These are phyloP conservation scores for Leiothrix lutea DNA, from an alignment of 2,113 vertebrate species.

Conservation along the genomic window DNA sequence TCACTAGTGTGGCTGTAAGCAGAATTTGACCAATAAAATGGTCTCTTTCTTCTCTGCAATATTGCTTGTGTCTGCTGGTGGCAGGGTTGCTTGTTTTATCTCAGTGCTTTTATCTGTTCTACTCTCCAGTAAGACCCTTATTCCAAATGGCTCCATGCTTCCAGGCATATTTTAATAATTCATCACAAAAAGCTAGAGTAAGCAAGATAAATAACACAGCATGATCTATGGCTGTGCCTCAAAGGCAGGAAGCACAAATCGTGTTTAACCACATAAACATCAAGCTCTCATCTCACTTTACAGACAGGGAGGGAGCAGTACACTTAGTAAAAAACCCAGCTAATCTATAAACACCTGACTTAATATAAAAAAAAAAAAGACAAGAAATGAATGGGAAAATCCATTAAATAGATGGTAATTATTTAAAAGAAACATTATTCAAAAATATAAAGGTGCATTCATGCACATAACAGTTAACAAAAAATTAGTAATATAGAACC, in stretches of 20 bases:
- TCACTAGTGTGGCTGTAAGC: neutral
- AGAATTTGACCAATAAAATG: neutral
- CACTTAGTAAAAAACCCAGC: neutral
- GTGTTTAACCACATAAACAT: conserved; percentile 39
- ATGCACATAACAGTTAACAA: neutral
- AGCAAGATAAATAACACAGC: conserved; percentile 33
- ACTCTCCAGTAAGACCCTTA: neutral
- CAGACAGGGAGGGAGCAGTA: neutral
- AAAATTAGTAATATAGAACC: neutral
- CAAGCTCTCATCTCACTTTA: neutral
- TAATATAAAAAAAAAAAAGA: neutral
- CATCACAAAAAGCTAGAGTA: conserved; percentile 30
- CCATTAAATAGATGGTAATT: neutral
- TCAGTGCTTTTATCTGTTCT: conserved; percentile 30
- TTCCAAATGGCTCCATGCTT: conserved; percentile 19
- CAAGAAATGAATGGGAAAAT: neutral
- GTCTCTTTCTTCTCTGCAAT: neutral
- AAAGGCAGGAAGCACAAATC: conserved; percentile 48
- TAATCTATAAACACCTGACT: neutral
- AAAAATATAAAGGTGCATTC: neutral
- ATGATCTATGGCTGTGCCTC: conserved; percentile 21
- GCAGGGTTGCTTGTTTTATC: conserved; percentile 38
- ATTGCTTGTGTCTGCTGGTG: neutral
- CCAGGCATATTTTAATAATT: conserved; percentile 55
- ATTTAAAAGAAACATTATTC: neutral